phyloP scores from a whole-genome alignment of 2,797 vertebrate genomes.

The Naso thynnoides region DNA sequence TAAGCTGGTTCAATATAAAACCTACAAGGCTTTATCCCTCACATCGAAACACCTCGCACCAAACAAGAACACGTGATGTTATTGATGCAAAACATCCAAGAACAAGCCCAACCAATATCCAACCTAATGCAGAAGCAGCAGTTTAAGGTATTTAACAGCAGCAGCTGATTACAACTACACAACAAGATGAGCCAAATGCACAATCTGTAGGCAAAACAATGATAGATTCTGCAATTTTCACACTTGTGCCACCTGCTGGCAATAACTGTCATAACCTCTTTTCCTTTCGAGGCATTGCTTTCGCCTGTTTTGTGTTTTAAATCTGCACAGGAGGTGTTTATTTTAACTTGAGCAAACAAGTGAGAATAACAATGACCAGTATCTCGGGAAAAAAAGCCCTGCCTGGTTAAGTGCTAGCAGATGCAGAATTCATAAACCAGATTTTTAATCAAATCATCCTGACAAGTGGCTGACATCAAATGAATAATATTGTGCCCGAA shows the following conservation, averaged over 20 bases:
- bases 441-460: slow-evolving; percentile 77
- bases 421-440: slow-evolving; percentile 67
- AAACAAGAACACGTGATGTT: background rate
- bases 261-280: background rate
- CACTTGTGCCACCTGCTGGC: background rate
- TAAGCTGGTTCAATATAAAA: background rate
- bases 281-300: background rate
- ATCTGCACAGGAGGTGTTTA: background rate
- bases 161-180: slow-evolving; percentile 3
- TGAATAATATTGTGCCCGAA: slow-evolving; percentile 62
- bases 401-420: slow-evolving; percentile 50
- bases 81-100: background rate
- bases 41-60: background rate
- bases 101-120: background rate
- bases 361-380: background rate
- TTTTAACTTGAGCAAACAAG: background rate
- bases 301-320: background rate
- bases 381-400: background rate
- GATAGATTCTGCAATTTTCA: background rate
- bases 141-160: background rate
- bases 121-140: background rate
- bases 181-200: background rate
- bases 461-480: slow-evolving; percentile 71
- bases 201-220: background rate
- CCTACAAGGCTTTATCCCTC: background rate